Percentiles rank a stretch among this genome's conserved stretches.
These are phyloP conservation scores for Apostichopus japonicus DNA, from an alignment of 35 echinoderm and acorn worm genomes.

Conservation along the genomic window DNA sequence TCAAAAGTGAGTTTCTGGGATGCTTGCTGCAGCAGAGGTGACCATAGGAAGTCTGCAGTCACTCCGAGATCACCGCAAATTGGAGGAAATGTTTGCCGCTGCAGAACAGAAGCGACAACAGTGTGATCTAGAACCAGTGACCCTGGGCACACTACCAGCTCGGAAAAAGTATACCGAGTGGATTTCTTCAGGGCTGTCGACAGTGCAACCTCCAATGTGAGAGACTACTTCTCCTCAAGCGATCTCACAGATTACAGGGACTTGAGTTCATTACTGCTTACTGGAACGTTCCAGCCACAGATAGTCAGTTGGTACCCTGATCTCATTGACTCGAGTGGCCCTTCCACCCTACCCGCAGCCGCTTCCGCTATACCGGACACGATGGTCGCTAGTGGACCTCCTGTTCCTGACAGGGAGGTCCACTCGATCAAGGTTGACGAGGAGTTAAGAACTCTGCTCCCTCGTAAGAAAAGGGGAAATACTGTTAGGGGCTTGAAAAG, in stretches of 20 bases:
- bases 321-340: no score
- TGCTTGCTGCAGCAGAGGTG: slow-evolving; percentile 40
- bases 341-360: no score
- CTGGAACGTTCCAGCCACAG: slow-evolving; percentile 21
- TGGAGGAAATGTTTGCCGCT: slow-evolving; percentile 10
- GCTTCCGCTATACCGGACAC: no score
- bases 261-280: slow-evolving; percentile 9
- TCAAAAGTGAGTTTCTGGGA: slow-evolving; percentile 43
- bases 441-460: no score
- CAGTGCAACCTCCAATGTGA: slow-evolving; percentile 39
- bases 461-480: no score
- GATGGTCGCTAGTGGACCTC: no score
- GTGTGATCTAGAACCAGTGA: slow-evolving; percentile 28
- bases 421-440: no score
- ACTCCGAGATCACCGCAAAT: slow-evolving; percentile 11
- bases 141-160: slow-evolving; percentile 22
- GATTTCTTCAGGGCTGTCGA: slow-evolving; percentile 49
- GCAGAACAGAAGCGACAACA: slow-evolving; percentile 4
- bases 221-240: slow-evolving; percentile 49
- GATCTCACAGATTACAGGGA: slow-evolving; percentile 30
- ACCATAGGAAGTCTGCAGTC: slow-evolving; percentile 46
- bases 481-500: no score
- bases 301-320: slow-evolving; percentile 17
- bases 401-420: no score
- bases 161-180: slow-evolving; percentile 32